Evolutionary conservation across 2,113 vertebrate genomes (phyloP), one percentile per base, ranked within the genome.

Genomic region (Diphyllodes magnificus): DNA sequence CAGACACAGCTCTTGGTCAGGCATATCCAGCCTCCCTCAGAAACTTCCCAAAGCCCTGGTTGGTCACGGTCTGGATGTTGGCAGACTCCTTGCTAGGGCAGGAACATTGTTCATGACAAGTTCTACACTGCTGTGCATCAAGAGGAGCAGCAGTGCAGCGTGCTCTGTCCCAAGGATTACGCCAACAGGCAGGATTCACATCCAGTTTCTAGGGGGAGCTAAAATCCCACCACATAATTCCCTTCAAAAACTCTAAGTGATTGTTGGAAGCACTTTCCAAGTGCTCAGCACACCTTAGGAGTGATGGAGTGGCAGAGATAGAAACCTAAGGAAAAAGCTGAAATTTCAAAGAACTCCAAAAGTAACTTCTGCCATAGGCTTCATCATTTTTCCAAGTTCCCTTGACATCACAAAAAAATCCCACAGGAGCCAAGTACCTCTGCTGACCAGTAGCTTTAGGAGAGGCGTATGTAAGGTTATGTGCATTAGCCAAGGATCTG

Each of bases 141-240:
- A 5, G 4, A 44, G 57, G 51, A 81, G 53, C 5, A 75, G 81
- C 61, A 71, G 71, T 0, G 39, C 89, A 73, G 51, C 1, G 15
- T 4, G 8, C 50, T 53, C 70, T 13, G 8, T 57, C 45, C 51
- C 64, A 45, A 7, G 10, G 22, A 35, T 27, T 40, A 21, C 0
- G 0, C 17, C 7, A 16, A 39, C 20, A 78, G 71, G 54, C 64
- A 71, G 69, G 60, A 86, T 31, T 64, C 66, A 37, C 56, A 47
- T 63, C 50, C 61, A 20, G 86, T 84, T 93, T 90, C 94, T 95
- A 97, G 96, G 88, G 95, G 95, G 94, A 97, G 96, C 94, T 84
- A 88, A 53, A 94, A 96, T 69, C 65, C 83, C 90, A 94, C 44
- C 71, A 78, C 82, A 86, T 8, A 31, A 64, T 16, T 83, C 60